Percentiles rank a stretch among this genome's conserved stretches.
phyloP scores from a whole-genome alignment of 2,113 vertebrate species.

The Sorex fumeus region DNA sequence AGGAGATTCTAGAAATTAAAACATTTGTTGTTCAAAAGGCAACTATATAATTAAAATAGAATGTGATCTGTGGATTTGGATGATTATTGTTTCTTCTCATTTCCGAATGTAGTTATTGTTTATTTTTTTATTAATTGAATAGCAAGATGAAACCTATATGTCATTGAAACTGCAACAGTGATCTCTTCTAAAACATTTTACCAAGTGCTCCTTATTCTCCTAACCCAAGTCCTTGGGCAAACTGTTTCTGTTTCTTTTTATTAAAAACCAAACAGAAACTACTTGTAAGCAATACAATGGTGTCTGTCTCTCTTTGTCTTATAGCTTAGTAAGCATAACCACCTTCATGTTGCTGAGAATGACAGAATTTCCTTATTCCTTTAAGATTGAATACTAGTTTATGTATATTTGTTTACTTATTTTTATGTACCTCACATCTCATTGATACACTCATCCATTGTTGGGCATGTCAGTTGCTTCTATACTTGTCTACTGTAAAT shows the following conservation, averaged over 20 bases:
- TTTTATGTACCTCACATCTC: background rate
- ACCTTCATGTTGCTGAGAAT: background rate
- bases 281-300: background rate
- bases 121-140: background rate
- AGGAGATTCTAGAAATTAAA: background rate
- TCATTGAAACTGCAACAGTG: background rate
- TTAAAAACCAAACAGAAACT: background rate
- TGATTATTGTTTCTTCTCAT: background rate
- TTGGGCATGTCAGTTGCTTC: background rate
- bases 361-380: background rate
- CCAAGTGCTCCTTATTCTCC: background rate
- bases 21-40: background rate
- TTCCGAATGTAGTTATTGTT: background rate
- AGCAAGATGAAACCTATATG: background rate
- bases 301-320: background rate
- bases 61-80: background rate
- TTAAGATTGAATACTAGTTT: background rate
- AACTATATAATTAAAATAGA: background rate
- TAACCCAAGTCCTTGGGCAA: no score
- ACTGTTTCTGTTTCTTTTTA: background rate
- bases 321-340: background rate
- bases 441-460: background rate
- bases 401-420: background rate
- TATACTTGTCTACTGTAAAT: background rate
- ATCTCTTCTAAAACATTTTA: no score